phyloP scores from a whole-genome alignment of 2,797 vertebrate species.

The Sebastes taczanowskii region DNA sequence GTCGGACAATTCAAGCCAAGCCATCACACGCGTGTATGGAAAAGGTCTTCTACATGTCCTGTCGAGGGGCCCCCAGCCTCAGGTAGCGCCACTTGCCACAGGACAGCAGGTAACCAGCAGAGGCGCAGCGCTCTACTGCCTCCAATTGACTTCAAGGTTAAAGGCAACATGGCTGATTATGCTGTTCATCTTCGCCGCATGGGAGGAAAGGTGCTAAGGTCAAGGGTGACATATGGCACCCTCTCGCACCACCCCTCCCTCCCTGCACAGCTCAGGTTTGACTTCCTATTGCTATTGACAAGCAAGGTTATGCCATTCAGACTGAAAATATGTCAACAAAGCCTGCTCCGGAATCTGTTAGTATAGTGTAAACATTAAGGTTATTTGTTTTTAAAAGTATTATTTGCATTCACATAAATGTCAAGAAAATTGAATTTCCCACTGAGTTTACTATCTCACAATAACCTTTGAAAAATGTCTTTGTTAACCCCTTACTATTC shows the following conservation, averaged over 20 bases:
- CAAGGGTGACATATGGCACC: slow-evolving; percentile 74
- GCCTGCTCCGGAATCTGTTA: neutral
- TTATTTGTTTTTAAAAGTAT: neutral
- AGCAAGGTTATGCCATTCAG: slow-evolving; percentile 11
- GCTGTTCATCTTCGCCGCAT: slow-evolving; percentile 56
- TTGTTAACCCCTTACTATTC: neutral
- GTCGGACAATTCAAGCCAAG: neutral
- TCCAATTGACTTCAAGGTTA: slow-evolving; percentile 74
- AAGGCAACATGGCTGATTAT: slow-evolving; percentile 69
- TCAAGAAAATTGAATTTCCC: neutral
- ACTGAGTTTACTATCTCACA: neutral
- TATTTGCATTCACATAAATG: neutral
- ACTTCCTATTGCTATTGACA: slow-evolving; percentile 59
- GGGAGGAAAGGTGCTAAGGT: slow-evolving; percentile 66
- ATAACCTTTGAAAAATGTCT: slow-evolving; percentile 4
- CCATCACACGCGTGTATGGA: neutral
- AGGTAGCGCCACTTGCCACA: neutral
- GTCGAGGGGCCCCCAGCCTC: neutral
- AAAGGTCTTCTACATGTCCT: neutral
- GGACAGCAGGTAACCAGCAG: slow-evolving; percentile 26
- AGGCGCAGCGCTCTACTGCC: neutral
- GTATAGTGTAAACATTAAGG: neutral
- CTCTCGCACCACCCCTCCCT: neutral
- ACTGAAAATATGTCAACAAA: slow-evolving; percentile 13
- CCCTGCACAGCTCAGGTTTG: slow-evolving; percentile 26